Base-by-base conservation (phyloP, 2,113 vertebrate species). In the Echinops telfairi region DNA sequence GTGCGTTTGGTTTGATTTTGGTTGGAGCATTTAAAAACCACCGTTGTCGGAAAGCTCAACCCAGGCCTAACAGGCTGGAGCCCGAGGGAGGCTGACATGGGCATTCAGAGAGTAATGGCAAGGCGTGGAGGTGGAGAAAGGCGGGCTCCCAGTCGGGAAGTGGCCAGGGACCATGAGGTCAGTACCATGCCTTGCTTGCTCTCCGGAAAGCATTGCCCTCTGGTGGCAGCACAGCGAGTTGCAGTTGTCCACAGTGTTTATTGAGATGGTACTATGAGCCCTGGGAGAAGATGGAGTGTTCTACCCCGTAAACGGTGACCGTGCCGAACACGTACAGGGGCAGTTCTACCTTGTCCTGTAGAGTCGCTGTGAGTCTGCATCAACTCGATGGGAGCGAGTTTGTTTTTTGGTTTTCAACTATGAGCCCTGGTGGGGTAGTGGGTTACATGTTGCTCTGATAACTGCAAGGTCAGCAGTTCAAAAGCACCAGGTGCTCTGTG, bases 201-300 rank as follows among this genome's bases (percentile, higher is more conserved):
- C 33, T 73, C 71, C 86, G n/a, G 73, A 83, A 90, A 81, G 53
- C 76, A 81, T 83, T 95, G 83, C 92, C 92, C 94, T 86, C 96
- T 96, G 76, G 71, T 95, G 96, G 92, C 58, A 68, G 86, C 6
- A 22, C 62, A 25, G 83, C 43, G 43, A 86, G 22, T 94, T 86
- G 94, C 76, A 36, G 27, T 40, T 75, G 88, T 10, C 64, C 57
- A 29, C 60, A 64, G 75, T 33, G 6, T 2, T 2, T 27, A 38
- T 38, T 85, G 82, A 90, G 40, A 62, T 16, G 27, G 66, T 86
- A 19, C 80, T 71, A n/a, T 16, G 68, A 70, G 14, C 15, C 15
- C 12, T n/a, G 31, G 68, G 31, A 3, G 68, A 53, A 53, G 47
- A 14, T 10, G 47, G 47, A 9, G 12, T 53, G 47, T 6, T 53